These are phyloP conservation scores for Eilema sororculum DNA, from an alignment of 2,888 invertebrate genomes.

Conservation along the genomic window DNA sequence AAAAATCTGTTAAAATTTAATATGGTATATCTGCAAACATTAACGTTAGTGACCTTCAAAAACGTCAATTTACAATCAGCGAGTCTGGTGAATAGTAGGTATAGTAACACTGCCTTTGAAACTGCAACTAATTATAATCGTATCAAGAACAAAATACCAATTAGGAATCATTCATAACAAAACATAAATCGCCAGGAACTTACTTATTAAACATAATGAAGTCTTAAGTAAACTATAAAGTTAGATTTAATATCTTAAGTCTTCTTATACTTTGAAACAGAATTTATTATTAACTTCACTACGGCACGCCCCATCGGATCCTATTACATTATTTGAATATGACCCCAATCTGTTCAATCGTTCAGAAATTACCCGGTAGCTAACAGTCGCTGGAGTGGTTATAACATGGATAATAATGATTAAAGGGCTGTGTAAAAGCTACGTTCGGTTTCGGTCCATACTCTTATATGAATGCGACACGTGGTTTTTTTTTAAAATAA, in stretches of 20 bases:
- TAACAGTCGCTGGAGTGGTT: not conserved
- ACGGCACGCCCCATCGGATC: not conserved
- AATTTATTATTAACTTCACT: not conserved
- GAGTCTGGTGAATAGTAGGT: no score
- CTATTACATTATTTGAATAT: constrained; percentile 4
- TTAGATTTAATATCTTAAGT: not conserved
- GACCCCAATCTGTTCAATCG: not conserved
- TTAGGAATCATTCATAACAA: not conserved
- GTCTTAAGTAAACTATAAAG: not conserved
- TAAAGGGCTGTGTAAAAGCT: not conserved
- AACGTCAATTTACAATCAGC: no score
- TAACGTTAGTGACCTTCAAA: no score
- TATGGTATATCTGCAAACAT: no score
- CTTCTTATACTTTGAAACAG: not conserved
- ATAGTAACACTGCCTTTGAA: no score
- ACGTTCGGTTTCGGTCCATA: not conserved
- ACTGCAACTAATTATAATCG: no score
- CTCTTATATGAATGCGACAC: no score
- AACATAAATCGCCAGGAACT: not conserved
- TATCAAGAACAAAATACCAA: no score
- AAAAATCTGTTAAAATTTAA: no score
- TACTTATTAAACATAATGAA: not conserved
- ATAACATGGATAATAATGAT: not conserved
- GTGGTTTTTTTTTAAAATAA: not conserved
- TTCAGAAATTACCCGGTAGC: constrained; percentile 1